Base-by-base conservation (phyloP, 2,797 vertebrate species). In the Crenichthys baileyi region DNA sequence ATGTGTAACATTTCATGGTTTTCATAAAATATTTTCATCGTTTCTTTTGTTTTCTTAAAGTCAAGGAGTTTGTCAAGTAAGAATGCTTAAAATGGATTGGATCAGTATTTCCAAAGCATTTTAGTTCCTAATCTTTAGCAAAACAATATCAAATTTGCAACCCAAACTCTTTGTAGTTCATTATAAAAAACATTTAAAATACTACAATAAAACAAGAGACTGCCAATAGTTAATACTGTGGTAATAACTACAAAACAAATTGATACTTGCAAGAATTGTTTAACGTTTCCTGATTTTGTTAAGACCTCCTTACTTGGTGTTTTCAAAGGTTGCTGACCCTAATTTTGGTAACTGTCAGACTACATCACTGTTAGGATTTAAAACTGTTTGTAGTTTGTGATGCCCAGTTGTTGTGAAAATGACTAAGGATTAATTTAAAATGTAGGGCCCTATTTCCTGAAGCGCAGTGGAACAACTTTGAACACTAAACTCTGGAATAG, bases 391-490 rank as follows among this genome's bases (percentile, higher is more conserved):
- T 55, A 24, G 48, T 51, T 67, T 31, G 26, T 65, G 11, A 56
- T 75, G 36, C 44, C 24, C n/a, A 1, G n/a, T 73, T 70, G 65
- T 72, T 84, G 76, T 70, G 61, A 65, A 15, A 29, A 20, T 39
- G 73, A 79, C 72, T 73, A 60, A 79, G 61, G 83, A 79, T 73
- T 71, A 79, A 58, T 41, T 50, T 72, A 8, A 71, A 36, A 76
- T 29, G 22, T 9, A 16, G 18, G 70, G 51, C 75, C 55, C 26
- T 46, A n/a, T 80, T 73, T 79, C 13, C 39, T 0, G 53, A 68
- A 79, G 50, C 36, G 13, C 12, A 0, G 44, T 13, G 15, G 73
- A 72, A 29, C 76, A 73, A 48, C 22, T 61, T 12, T 12, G 16
- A 78, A 60, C 31, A 22, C 5, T 53, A 39, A 48, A 75, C 39